Evolutionary conservation across 2,113 vertebrate species (phyloP), one percentile per base, ranked within the genome.

Genomic region (Drymodes brunneopygia): DNA sequence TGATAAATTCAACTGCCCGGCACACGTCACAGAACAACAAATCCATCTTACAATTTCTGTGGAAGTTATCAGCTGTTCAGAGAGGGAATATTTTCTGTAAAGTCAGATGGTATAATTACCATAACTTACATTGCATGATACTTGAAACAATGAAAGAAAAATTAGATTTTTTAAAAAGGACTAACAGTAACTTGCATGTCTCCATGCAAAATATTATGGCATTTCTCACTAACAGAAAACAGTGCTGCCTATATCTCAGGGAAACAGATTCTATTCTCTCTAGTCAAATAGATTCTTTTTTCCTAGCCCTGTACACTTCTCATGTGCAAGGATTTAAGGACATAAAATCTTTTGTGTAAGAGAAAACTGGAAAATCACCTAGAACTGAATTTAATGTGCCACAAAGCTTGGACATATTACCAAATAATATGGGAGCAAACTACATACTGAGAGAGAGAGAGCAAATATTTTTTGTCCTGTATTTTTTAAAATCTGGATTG

Each of bases 381-480:
- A 64, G 24, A 56, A 86, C 12, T 47, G 29, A 71, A 44, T 83
- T 35, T 84, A 51, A 31, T 1, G 0, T 71, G 44, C 24, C 44
- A 64, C 0, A 0, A 66, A 40, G 5, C 33, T 93, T 58, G 22
- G n/a, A 64, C 12, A 5, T 51, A 19, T n/a, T 66, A 73, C 27
- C 47, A 83, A 73, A 87, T 20, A 77, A 73, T 56, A 71, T 6
- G 16, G n/a, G 29, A 88, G 19, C 12, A 81, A 86, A 90, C 31
- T 88, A 67, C 31, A 42, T 67, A 61, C 31, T 0, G 12, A 21
- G 40, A 60, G 27, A 61, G 33, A 47, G 20, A 78, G 19, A 88
- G 56, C 23, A 87, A 97, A 81, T 44, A 81, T 79, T 84, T 88
- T 90, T 88, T 91, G 56, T 86, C 61, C 53, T 54, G 27, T 27